Percentiles rank a stretch among this genome's conserved stretches.
Conservation (phyloP, 2,797 vertebrate species). For the Macroramphosus scolopax region DNA sequence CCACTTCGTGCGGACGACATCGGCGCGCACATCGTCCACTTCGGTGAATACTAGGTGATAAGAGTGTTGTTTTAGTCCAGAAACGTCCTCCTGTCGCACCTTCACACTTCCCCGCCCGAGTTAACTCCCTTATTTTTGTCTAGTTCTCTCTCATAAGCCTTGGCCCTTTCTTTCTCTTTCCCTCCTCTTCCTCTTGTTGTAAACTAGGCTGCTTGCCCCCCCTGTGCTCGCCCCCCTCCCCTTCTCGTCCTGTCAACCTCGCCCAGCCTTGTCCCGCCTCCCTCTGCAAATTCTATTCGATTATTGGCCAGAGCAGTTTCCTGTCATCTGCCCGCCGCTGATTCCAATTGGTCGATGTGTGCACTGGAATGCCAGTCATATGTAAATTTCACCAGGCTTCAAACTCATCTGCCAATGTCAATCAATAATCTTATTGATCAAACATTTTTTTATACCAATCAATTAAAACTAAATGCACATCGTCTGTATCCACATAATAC, state of each 20-base stretch:
- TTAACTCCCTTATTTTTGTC: constrained; percentile 65
- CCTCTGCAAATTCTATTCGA: not conserved
- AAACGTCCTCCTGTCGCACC: constrained; percentile 60
- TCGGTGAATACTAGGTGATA: constrained; percentile 27
- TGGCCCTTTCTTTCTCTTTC: constrained; percentile 71
- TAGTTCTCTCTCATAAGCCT: constrained; percentile 43
- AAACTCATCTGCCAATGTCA: not conserved
- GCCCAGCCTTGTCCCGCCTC: constrained; percentile 79
- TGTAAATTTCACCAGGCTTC: constrained; percentile 69
- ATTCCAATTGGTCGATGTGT: constrained; percentile 68
- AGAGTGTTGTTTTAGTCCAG: constrained; percentile 29
- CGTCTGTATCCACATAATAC: not conserved
- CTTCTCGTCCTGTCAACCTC: constrained; percentile 80
- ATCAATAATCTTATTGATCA: constrained; percentile 4
- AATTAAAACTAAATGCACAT: not conserved
- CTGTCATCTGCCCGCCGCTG: constrained; percentile 57
- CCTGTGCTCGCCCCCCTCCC: constrained; percentile 53
- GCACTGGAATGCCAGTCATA: constrained; percentile 87
- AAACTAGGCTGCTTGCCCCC: constrained; percentile 75
- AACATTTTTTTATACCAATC: not conserved
- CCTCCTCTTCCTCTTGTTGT: constrained; percentile 82
- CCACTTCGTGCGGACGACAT: constrained; percentile 61
- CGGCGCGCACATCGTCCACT: constrained; percentile 51
- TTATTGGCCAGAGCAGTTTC: constrained; percentile 61
- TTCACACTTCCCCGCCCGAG: constrained; percentile 51